Evolutionary conservation across 2,113 vertebrate genomes (phyloP), one percentile per base, ranked within the genome.

Genomic region (Myiozetetes cayanensis): DNA sequence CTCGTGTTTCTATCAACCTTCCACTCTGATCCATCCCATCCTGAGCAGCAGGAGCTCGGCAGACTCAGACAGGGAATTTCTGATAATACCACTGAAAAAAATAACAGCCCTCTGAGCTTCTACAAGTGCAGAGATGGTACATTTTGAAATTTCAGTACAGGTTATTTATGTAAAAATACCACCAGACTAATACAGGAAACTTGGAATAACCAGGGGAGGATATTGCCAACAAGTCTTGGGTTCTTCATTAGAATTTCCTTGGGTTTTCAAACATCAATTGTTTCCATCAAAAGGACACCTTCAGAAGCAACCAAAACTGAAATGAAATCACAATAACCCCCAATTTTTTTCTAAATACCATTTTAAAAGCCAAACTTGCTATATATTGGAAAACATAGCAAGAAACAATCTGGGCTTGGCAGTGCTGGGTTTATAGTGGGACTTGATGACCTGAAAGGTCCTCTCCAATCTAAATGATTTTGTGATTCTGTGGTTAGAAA

Each of bases 401-500:
- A 12, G 8, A 49, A 88, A 25, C 10, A 12, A 7, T 1, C 11
- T 41, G n/a, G 30, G 1, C 15, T 11, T 15, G 87, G 78, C 71
- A 49, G 55, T 47, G 71, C 62, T 35, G 14, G 39, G 24, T 20
- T 82, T 33, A 5, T 4, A 52, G 0, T 1, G 6, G n/a, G 56
- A 2, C 21, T 1, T 21, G 53, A 3, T 8, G 53, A 4, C 6
- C 20, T 33, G 9, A 33, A 23, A 66, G 28, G 14, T 66, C 63
- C 21, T 46, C 12, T 31, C 12, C 3, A 9, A 3, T 5, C 30
- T 18, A 31, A 3, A 0, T 6, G 71, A 5, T 2, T n/a, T 12
- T 47, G 71, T 31, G 71, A 1, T 31, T 4, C 23, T 4, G 3
- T 3, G 9, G 44, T 21, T 11, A 53, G 65, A 9, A 8, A 4